A percentile compares a stretch with the other conserved stretches of the same genome.
Conservation (phyloP, 2,113 vertebrate genomes). For the Chitala chitala region DNA sequence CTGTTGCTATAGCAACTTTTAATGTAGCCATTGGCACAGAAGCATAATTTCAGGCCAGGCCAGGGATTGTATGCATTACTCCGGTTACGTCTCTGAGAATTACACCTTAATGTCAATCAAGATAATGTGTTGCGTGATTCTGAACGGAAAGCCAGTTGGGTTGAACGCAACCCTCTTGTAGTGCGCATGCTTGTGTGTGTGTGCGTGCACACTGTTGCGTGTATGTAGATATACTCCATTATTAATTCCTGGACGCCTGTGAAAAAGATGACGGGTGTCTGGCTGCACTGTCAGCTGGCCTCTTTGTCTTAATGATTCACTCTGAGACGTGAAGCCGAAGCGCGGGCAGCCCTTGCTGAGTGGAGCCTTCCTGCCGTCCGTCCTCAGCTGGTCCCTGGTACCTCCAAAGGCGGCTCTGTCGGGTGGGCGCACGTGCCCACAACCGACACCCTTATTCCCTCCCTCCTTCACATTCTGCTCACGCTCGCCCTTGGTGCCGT, state of each 20-base stretch:
- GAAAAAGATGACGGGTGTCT: not conserved
- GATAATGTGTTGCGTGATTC: not conserved
- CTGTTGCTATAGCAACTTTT: constrained; percentile 23
- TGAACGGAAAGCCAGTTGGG: constrained; percentile 11
- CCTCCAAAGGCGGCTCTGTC: not conserved
- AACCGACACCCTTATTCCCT: too few relatives aligned
- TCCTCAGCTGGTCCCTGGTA: not conserved
- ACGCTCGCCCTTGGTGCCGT: not conserved
- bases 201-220: not conserved
- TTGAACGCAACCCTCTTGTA: not conserved
- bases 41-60: not conserved
- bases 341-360: not conserved
- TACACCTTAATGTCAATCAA: not conserved
- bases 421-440: not conserved
- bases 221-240: not conserved
- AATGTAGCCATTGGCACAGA: not conserved
- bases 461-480: not conserved
- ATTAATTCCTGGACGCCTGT: not conserved
- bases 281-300: constrained; percentile 6
- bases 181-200: not conserved
- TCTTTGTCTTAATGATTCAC: constrained; percentile 3
- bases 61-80: constrained; percentile 8
- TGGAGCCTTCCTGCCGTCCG: not conserved
- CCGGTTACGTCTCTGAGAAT: constrained; percentile 3
- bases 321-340: not conserved